phyloP scores from a whole-genome alignment of 2,797 vertebrate species.

The Channa striata region DNA sequence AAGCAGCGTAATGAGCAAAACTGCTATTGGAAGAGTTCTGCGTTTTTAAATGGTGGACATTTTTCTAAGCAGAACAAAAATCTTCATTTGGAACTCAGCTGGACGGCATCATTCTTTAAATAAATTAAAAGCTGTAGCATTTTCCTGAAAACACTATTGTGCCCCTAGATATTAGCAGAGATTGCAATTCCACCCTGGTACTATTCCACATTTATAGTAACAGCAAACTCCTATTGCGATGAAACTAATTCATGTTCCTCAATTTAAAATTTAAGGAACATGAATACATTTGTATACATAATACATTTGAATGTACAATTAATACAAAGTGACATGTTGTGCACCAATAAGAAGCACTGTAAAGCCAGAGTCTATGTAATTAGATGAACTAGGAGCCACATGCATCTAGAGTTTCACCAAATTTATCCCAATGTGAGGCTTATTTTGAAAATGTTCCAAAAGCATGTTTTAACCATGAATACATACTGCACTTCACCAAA shows the following conservation, averaged over 20 bases:
- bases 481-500: constrained; percentile 28
- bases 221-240: constrained; percentile 40
- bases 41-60: constrained; percentile 37
- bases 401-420: constrained; percentile 11
- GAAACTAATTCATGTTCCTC: constrained; percentile 34
- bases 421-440: constrained; percentile 35
- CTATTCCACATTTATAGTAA: constrained; percentile 1
- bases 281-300: no score
- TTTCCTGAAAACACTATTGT: not conserved
- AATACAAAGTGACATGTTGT: constrained; percentile 23
- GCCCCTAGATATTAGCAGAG: not conserved
- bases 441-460: constrained; percentile 30
- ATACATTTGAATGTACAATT: no score
- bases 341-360: constrained; percentile 9
- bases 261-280: no score
- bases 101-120: not conserved
- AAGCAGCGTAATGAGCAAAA: constrained; percentile 38
- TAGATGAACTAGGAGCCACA: constrained; percentile 16
- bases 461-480: constrained; percentile 38
- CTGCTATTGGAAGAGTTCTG: constrained; percentile 12
- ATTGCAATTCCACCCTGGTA: constrained; percentile 1
- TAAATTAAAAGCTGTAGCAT: constrained; percentile 1
- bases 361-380: constrained; percentile 26
- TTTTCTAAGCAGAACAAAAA: not conserved
- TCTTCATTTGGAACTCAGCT: constrained; percentile 3